These are phyloP conservation scores for Cephus runcator DNA, from an alignment of 2,888 invertebrate species.

Conservation along the genomic window DNA sequence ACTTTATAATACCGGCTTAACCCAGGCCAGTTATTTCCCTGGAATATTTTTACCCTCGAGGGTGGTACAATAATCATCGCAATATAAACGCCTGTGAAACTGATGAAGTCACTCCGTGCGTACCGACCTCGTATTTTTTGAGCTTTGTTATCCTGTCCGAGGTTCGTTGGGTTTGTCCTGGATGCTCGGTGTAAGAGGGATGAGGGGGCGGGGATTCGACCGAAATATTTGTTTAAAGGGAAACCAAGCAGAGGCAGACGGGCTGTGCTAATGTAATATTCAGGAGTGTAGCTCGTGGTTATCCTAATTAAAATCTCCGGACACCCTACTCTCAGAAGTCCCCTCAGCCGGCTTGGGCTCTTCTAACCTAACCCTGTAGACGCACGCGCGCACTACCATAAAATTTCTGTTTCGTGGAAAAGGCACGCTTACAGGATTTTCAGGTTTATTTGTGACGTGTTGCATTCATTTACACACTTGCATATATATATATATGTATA, in stretches of 20 bases:
- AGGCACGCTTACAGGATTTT: background rate
- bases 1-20: background rate
- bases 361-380: constrained; percentile 26
- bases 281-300: constrained; percentile 39
- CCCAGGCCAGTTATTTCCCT: background rate
- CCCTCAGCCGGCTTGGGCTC: constrained; percentile 7
- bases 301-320: constrained; percentile 54
- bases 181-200: constrained; percentile 3
- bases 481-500: background rate
- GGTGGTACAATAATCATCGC: background rate
- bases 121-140: background rate
- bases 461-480: background rate
- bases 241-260: constrained; percentile 21
- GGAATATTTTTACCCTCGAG: background rate
- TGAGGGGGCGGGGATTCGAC: background rate
- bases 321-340: constrained; percentile 24
- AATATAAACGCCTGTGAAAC: background rate
- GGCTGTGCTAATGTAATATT: constrained; percentile 44
- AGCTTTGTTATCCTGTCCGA: background rate
- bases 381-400: constrained; percentile 19
- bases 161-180: background rate
- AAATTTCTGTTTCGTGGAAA: constrained; percentile 24
- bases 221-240: constrained; percentile 33
- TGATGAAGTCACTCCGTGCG: background rate
- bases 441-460: background rate